Base-by-base conservation (phyloP, 2,888 invertebrate species). In the Melinaea marsaeus region DNA sequence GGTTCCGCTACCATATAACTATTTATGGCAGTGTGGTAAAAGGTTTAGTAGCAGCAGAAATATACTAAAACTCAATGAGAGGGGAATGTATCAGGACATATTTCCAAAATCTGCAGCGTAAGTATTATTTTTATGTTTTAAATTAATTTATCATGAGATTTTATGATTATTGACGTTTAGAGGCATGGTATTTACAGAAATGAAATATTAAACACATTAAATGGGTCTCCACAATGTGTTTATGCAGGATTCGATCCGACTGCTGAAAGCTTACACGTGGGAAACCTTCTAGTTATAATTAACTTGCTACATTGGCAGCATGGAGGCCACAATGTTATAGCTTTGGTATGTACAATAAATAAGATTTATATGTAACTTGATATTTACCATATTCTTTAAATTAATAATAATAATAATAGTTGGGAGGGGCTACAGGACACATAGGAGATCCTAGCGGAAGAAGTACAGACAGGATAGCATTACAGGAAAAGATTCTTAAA, bases 221-320 rank as follows among this genome's bases (percentile, higher is more conserved):
- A 93, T 61, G 90, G 86, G 13, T 83, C 91, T 4, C 92, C 94
- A 0, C 96, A 96, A 81, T 94, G 94, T 77, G 94, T 97, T 32
- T 99, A 99, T 84, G 98, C 98, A 62, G 99, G 99, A 0, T 99
- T 99, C 85, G 99, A 99, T 90, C 99, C 99, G 0, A 99, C 99
- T 0, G 97, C 99, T 0, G 93, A 95, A 74, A 98, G 98, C 85
- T 92, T 99, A 45, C 99, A 99, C 84, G 92, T 99, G 51, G 99
- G 99, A 32, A 99, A 99, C 90, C 92, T 99, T 13, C 89, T 99
- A 45, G 94, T 99, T 42, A 91, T 99, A 54, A 94, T 97, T 74
- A 96, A 97, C 74, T 91, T 99, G 13, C 81, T 99, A 33, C 98
- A 98, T 77, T 97, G 97, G 93, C 97, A 98, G 82, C 89, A 98